A percentile compares a stretch with the other conserved stretches of the same genome.
Conservation (phyloP, 2,888 invertebrate species). For the Toxonevra muliebris region DNA sequence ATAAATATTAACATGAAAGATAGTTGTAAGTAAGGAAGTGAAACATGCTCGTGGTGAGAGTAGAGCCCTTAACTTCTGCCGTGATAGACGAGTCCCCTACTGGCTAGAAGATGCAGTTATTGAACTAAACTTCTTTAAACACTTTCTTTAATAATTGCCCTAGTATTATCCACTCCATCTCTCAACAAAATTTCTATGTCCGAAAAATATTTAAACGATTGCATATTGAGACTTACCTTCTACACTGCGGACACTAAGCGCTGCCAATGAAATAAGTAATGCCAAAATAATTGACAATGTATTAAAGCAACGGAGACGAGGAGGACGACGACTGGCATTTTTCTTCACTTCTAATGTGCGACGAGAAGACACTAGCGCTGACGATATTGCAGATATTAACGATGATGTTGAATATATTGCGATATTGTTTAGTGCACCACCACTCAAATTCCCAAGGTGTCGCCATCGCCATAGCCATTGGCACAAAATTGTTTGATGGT, state of each 20-base stretch:
- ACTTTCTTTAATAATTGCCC: too few relatives aligned
- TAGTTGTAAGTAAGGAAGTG: too few relatives aligned
- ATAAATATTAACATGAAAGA: too few relatives aligned
- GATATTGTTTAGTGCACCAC: too few relatives aligned
- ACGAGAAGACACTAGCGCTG: slow-evolving; percentile 7
- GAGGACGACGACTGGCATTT: background rate
- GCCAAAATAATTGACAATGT: slow-evolving; percentile 53
- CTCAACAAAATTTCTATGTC: slow-evolving; percentile 68
- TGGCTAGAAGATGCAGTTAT: too few relatives aligned
- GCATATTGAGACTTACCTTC: slow-evolving; percentile 53
- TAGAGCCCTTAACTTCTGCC: too few relatives aligned
- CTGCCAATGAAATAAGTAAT: slow-evolving; percentile 59
- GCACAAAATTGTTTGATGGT: slow-evolving; percentile 33
- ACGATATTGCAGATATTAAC: slow-evolving; percentile 28
- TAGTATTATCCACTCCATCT: too few relatives aligned
- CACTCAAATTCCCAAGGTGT: too few relatives aligned
- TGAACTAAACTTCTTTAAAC: too few relatives aligned
- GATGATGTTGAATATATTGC: slow-evolving; percentile 12
- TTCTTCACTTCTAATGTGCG: background rate
- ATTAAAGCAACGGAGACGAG: slow-evolving; percentile 40
- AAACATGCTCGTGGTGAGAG: too few relatives aligned
- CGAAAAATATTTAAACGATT: slow-evolving; percentile 3
- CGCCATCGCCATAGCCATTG: slow-evolving; percentile 22
- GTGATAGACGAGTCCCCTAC: too few relatives aligned
- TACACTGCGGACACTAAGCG: slow-evolving; percentile 53